A percentile compares a stretch with the other conserved stretches of the same genome.
Evolutionary conservation across 2,797 vertebrate genomes (phyloP).

Genomic region (Nannoperca obscura): DNA sequence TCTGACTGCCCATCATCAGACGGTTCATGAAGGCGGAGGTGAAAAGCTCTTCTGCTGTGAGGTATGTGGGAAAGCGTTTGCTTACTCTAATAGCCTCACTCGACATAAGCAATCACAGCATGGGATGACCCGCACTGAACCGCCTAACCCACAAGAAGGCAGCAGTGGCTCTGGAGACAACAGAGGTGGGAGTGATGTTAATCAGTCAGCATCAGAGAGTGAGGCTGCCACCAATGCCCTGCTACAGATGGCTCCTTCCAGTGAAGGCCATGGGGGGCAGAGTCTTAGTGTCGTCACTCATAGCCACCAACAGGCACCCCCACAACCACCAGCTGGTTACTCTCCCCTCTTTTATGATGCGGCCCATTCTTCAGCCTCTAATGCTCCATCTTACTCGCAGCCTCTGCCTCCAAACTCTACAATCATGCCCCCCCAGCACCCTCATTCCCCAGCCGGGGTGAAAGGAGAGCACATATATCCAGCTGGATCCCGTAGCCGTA

Average conservation of each 20-base stretch:
- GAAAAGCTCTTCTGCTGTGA: constrained; percentile 93
- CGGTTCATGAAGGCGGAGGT: constrained; percentile 91
- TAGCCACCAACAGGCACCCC: constrained; percentile 82
- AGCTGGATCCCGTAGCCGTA: constrained; percentile 79
- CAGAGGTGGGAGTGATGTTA: constrained; percentile 71
- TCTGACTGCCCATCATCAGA: constrained; percentile 92
- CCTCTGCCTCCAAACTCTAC: constrained; percentile 87
- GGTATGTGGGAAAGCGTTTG: constrained; percentile 93
- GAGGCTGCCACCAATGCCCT: constrained; percentile 89
- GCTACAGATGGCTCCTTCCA: constrained; percentile 85
- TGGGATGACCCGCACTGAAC: constrained; percentile 83
- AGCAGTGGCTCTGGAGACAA: constrained; percentile 78
- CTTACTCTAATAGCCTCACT: constrained; percentile 93
- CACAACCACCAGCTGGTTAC: constrained; percentile 83
- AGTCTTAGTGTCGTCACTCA: constrained; percentile 83
- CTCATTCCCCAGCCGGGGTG: constrained; percentile 85
- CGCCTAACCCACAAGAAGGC: constrained; percentile 82
- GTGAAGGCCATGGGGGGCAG: constrained; percentile 81
- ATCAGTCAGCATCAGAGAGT: constrained; percentile 84
- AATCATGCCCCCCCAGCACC: constrained; percentile 86
- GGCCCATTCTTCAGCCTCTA: constrained; percentile 82
- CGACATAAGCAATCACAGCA: constrained; percentile 93
- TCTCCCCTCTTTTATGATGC: constrained; percentile 88
- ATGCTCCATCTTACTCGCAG: constrained; percentile 83
- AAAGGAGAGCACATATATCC: constrained; percentile 88